These are phyloP conservation scores for Villa cingulata DNA, from an alignment of 2,888 invertebrate genomes.

Conservation along the genomic window DNA sequence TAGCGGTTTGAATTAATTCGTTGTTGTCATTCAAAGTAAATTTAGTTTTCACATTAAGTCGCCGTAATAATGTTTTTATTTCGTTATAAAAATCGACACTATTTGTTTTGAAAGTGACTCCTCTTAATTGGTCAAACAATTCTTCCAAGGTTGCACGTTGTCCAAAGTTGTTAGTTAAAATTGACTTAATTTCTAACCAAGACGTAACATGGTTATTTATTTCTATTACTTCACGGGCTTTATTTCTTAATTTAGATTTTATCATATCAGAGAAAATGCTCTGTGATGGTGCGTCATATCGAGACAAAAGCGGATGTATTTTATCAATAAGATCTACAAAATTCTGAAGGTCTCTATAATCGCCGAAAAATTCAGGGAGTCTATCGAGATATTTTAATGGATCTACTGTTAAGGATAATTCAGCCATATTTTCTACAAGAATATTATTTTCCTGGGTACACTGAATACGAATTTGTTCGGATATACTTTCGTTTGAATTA, in stretches of 20 bases:
- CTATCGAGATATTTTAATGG: too few relatives aligned
- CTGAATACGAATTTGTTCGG: too few relatives aligned
- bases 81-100: slow-evolving; percentile 12
- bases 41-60: slow-evolving; percentile 11
- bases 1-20: slow-evolving; percentile 2
- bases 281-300: slow-evolving; percentile 11
- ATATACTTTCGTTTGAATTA: too few relatives aligned
- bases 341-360: too few relatives aligned
- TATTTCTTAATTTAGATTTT: slow-evolving; percentile 10
- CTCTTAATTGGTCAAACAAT: slow-evolving; percentile 9
- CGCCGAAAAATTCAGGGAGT: too few relatives aligned
- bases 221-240: slow-evolving; percentile 13
- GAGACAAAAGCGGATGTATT: background rate
- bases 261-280: slow-evolving; percentile 11
- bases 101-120: slow-evolving; percentile 10
- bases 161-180: slow-evolving; percentile 10
- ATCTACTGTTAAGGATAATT: too few relatives aligned
- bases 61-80: slow-evolving; percentile 9
- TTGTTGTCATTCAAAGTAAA: too few relatives aligned
- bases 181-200: slow-evolving; percentile 11
- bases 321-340: too few relatives aligned
- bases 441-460: too few relatives aligned
- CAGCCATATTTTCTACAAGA: too few relatives aligned
- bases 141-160: slow-evolving; percentile 9
- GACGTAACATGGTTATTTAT: slow-evolving; percentile 11